Evolutionary conservation across 1,140 invertebrate species (phyloP).

Genomic region (Papilio helenus): DNA sequence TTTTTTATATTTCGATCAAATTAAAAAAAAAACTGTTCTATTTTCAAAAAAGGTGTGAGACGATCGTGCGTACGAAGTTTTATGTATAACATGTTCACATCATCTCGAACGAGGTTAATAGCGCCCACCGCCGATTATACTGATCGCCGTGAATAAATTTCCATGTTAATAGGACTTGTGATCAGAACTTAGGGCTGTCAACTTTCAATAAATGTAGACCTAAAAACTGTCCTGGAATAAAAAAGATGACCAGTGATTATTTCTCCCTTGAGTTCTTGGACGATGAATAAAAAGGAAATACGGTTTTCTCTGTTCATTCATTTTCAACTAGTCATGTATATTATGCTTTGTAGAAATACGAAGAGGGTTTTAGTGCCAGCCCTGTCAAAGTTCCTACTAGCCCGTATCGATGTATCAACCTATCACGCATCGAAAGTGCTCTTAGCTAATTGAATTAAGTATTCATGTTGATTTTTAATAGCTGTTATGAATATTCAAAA

Average conservation of each 20-base stretch:
- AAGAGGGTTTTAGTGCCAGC: neutral
- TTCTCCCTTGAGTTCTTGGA: neutral
- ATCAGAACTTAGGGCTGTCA: conserved; percentile 63
- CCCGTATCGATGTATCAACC: conserved; percentile 62
- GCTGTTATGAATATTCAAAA: neutral
- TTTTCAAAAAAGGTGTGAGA: conserved; percentile 39
- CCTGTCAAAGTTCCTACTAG: conserved; percentile 45
- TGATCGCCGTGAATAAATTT: conserved; percentile 79
- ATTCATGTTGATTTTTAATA: conserved; percentile 18
- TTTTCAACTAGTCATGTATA: too few species aligned
- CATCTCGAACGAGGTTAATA: conserved; percentile 76
- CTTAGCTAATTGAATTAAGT: conserved; percentile 42
- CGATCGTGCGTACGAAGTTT: conserved; percentile 51
- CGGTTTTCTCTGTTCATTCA: too few species aligned
- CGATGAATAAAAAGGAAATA: too few species aligned
- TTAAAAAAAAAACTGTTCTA: conserved; percentile 22
- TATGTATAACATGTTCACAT: conserved; percentile 65
- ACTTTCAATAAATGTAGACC: neutral
- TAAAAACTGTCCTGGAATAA: neutral
- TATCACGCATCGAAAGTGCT: conserved; percentile 51
- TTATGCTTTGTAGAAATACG: too few species aligned
- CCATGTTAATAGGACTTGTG: conserved; percentile 75
- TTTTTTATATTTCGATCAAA: neutral
- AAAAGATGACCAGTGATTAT: neutral
- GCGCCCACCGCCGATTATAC: conserved; percentile 70